Evolutionary conservation across 2,113 vertebrate species (phyloP).

Genomic region (Typhlomys cinereus): DNA sequence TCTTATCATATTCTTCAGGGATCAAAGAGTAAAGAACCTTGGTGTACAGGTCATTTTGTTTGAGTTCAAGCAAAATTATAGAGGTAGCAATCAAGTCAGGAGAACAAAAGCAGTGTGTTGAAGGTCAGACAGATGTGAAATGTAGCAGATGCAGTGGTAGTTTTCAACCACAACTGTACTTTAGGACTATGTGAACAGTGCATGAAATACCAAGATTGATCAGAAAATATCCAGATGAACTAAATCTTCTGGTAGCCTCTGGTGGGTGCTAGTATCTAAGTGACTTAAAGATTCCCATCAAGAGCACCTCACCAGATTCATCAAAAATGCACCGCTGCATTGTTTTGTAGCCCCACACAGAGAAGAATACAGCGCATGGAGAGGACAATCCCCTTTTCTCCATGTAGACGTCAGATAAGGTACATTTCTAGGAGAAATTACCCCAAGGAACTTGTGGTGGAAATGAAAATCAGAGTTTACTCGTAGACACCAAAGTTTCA

Average conservation of each 20-base stretch:
- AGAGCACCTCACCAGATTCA: background rate
- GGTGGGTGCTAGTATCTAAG: background rate
- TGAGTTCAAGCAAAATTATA: background rate
- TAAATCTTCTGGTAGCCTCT: background rate
- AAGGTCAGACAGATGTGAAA: no score
- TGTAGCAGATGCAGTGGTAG: no score
- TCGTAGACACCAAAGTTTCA: background rate
- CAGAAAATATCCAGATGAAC: background rate
- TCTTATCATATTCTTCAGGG: background rate
- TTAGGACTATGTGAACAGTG: background rate
- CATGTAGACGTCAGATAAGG: background rate
- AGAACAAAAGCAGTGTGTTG: background rate
- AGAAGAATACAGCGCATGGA: background rate
- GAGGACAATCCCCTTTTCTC: background rate
- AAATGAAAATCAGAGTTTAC: background rate
- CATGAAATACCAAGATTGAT: background rate
- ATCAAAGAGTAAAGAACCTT: background rate
- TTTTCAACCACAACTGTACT: background rate
- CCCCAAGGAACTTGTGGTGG: background rate
- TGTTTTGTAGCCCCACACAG: background rate
- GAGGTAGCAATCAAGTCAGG: background rate
- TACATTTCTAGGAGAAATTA: slow-evolving; percentile 8
- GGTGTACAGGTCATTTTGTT: background rate
- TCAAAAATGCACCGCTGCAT: no score
- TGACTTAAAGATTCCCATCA: background rate